Evolutionary conservation across 2,797 vertebrate species (phyloP), one percentile per base, ranked within the genome.

Genomic region (Steatocranus sp.): DNA sequence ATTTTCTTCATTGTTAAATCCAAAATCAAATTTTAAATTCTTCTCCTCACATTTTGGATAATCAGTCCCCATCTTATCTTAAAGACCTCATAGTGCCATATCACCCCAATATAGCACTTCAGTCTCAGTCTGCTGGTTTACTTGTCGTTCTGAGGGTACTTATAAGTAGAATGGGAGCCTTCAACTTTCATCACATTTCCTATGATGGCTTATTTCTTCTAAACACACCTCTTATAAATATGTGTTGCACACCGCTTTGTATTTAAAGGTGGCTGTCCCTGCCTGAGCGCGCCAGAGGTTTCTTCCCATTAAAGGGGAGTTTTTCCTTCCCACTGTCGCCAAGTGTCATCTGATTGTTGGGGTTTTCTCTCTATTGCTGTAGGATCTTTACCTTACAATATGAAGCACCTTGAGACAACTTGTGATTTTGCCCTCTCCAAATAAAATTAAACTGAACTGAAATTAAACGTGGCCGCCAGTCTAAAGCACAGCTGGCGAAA

Each of bases 241-340:
- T 61, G 56, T n/a, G 56, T n/a, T 61, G 30, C 56, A 7, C 10
- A 61, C 56, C 17, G 34, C 56, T 61, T 36, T 61, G 30, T 36
- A 61, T 12, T 61, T 61, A 61, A 1, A 61, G 56, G 56, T 8
- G 30, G 30, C 30, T 0, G 18, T 36, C 30, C 56, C 30, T 61
- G 30, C 6, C 10, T 61, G 30, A n/a, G 56, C 30, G 34, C 3
- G 4, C 56, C 0, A 1, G 56, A 12, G 0, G 56, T 34, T 36
- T 34, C 56, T 3, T 61, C 0, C 0, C 17, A 34, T 34, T 61
- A 61, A 36, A 36, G 36, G 56, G 30, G 30, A 5, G 56, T 61
- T 61, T 36, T 61, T 61, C 56, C 56, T 36, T 61, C 56, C 6
- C 56, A n/a, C 30, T 61, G 56, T 61, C 3, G 1, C 10, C 6